Percentiles rank a stretch among this genome's conserved stretches.
These are phyloP conservation scores for Chaetogeoica ovagalla DNA, from an alignment of 2,888 invertebrate genomes.

Conservation along the genomic window DNA sequence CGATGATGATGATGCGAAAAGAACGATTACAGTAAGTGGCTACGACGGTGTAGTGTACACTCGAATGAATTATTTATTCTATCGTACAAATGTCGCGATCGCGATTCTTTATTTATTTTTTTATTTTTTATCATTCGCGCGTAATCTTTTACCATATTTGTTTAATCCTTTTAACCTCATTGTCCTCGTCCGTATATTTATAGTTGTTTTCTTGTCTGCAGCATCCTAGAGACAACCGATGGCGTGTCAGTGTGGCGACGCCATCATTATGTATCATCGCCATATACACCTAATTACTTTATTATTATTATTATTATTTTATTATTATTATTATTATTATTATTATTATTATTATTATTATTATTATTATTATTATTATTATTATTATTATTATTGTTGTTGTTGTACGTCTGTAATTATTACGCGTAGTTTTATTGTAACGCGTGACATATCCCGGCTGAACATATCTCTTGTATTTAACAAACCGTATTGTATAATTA, in stretches of 20 bases:
- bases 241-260: neutral
- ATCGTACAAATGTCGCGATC: too few relatives aligned
- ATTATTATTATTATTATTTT: neutral
- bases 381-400: neutral
- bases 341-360: neutral
- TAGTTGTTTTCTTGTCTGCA: neutral
- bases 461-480: constrained; percentile 37
- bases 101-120: too few relatives aligned
- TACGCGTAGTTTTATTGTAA: neutral
- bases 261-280: neutral
- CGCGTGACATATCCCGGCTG: constrained; percentile 45
- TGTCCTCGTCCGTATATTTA: neutral
- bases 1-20: too few relatives aligned
- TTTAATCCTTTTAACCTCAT: too few relatives aligned
- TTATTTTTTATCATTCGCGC: too few relatives aligned
- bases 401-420: neutral
- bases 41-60: too few relatives aligned
- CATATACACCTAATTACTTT: neutral
- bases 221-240: too few relatives aligned
- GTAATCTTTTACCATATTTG: too few relatives aligned
- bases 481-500: constrained; percentile 11
- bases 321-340: neutral
- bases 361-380: neutral
- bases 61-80: too few relatives aligned
- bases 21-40: too few relatives aligned